Conservation (phyloP, 2,888 invertebrate species). For the Trichopoda pennipes region DNA sequence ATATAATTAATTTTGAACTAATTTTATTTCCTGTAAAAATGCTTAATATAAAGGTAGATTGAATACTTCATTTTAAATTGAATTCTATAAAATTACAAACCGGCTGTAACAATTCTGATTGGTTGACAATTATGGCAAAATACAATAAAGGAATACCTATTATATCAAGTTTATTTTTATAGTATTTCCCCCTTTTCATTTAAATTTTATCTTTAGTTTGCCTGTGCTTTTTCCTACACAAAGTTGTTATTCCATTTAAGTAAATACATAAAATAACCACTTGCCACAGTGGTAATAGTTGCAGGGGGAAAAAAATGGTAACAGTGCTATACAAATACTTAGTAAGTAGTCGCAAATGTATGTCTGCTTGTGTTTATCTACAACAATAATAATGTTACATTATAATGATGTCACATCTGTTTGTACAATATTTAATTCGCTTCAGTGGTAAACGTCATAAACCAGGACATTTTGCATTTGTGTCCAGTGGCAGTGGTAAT, state of each 20-base stretch:
- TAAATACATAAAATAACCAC: slow-evolving; percentile 25
- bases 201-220: slow-evolving; percentile 21
- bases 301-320: slow-evolving; percentile 12
- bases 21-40: neutral
- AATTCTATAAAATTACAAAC: slow-evolving; percentile 1
- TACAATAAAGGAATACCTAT: neutral
- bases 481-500: slow-evolving; percentile 35
- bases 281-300: slow-evolving; percentile 33
- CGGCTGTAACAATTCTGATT: slow-evolving; percentile 52
- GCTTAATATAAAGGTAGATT: too few relatives aligned
- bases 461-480: slow-evolving; percentile 64
- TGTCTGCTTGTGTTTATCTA: slow-evolving; percentile 10
- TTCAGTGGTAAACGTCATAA: slow-evolving; percentile 64
- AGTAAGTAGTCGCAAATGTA: neutral
- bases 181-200: slow-evolving; percentile 20
- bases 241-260: slow-evolving; percentile 38
- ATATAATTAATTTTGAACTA: too few relatives aligned
- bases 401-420: slow-evolving; percentile 66
- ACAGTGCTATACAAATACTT: neutral
- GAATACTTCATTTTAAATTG: slow-evolving; percentile 5
- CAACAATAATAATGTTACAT: slow-evolving; percentile 53
- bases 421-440: slow-evolving; percentile 63
- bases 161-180: neutral
- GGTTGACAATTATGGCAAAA: slow-evolving; percentile 31
- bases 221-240: slow-evolving; percentile 20